Evolutionary conservation across 2,797 vertebrate species (phyloP).

Genomic region (Chelidonichthys spinosus): DNA sequence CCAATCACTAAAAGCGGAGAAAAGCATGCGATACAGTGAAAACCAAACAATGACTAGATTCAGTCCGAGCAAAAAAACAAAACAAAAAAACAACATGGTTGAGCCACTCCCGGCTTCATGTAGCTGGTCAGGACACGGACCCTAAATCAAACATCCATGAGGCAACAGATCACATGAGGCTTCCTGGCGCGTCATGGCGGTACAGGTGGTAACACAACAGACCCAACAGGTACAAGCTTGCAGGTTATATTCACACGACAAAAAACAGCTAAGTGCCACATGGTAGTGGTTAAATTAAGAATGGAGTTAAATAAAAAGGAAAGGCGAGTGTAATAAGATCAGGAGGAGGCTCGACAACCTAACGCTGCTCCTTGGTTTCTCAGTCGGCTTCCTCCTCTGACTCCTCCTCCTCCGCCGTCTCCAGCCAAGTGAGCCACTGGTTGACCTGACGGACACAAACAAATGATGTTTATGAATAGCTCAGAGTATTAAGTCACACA

Average conservation of each 20-base stretch:
- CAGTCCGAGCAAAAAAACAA: constrained; percentile 44
- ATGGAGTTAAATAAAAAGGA: constrained; percentile 71
- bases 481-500: not conserved
- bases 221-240: constrained; percentile 84
- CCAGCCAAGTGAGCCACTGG: constrained; percentile 99
- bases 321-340: constrained; percentile 72
- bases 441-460: constrained; percentile 87
- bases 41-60: constrained; percentile 29
- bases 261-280: constrained; percentile 89
- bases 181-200: constrained; percentile 84
- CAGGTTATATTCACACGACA: constrained; percentile 86
- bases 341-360: constrained; percentile 88
- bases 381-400: constrained; percentile 97
- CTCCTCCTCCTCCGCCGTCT: constrained; percentile 99
- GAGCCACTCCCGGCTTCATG: constrained; percentile 58
- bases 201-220: constrained; percentile 83
- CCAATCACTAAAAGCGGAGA: constrained; percentile 28
- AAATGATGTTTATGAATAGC: not conserved
- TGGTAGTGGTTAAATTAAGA: constrained; percentile 91
- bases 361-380: constrained; percentile 86
- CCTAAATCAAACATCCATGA: constrained; percentile 43
- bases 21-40: constrained; percentile 52
- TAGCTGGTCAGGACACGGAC: constrained; percentile 52
- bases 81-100: too few relatives aligned
- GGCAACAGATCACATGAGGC: constrained; percentile 82